Evolutionary conservation across 1,140 invertebrate genomes (phyloP), one percentile per base, ranked within the genome.

Genomic region (Cyclargus thomasi): DNA sequence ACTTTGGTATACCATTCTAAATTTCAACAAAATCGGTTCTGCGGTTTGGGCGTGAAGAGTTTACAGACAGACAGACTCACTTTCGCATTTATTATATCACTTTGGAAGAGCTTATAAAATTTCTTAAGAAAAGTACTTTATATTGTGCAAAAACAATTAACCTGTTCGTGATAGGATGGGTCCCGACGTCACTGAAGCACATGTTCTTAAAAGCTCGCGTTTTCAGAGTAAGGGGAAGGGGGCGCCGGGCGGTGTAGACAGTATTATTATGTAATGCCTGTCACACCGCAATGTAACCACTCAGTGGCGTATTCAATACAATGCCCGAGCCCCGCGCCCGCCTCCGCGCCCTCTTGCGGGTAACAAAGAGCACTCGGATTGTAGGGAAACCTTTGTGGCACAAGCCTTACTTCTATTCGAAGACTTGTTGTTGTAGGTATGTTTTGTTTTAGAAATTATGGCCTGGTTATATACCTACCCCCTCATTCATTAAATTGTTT

Each of bases 261-360:
- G 23, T 62, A 29, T 14, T 10, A 35, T 63, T 63, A n/a, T 35
- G 62, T 63, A 63, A 35, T 47, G 14, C 39, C 39, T 47, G 39
- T 47, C 39, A 47, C 14, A 47, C 39, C 39, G 39, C 39, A 47
- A 47, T 47, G 39, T 47, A 47, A 47, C 39, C 39, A 47, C 39
- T 47, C 39, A 47, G 39, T 47, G 39, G 39, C 39, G 39, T 47
- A 47, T 47, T 47, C 39, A 47, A 47, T 47, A 47, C 39, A 47
- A 47, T 47, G 39, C 29, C 29, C 29, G 29, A 0, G 29, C 29
- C 29, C 29, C 29, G 6, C 14, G 39, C 39, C 39, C 39, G 29
- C 29, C 8, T 8, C 29, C 29, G 39, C 39, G 39, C 0, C 39
- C 39, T 2, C 39, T 47, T 47, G 39, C 1, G 14, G 39, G 39